Evolutionary conservation across 2,797 vertebrate genomes (phyloP), one percentile per base, ranked within the genome.

Genomic region (Chaunax sp.): DNA sequence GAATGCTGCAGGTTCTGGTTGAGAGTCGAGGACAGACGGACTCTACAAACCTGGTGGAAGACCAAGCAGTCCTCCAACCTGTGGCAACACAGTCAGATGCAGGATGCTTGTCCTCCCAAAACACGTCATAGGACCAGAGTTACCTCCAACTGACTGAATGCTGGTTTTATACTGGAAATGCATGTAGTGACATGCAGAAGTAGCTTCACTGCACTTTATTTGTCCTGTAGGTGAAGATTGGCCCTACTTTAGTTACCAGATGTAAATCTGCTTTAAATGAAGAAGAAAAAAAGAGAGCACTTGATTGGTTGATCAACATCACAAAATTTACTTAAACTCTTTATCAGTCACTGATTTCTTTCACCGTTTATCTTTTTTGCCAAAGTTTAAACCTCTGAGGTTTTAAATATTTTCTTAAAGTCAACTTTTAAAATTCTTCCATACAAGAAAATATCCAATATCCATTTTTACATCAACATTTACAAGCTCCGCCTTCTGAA

Each of bases 1-100:
- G n/a, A n/a, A n/a, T n/a, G n/a, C 30, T 38, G 35, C 10, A 40
- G 16, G 20, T 1, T 7, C 22, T 4, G 25, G 35, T n/a, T 7
- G 6, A 4, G 20, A 64, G 49, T 51, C 19, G 69, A 69, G 81
- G 66, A 75, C 65, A 68, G 69, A 15, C 38, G 35, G 25, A 30
- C 10, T 56, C 20, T 23, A 23, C 20, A 26, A 52, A 43, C 10
- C 46, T 2, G 45, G 19, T 0, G 2, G n/a, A 40, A 2, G 52
- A 10, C 20, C 22, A 3, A 23, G 6, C 8, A 3, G 22, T 19
- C 26, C 26, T 18, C 43, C 43, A n/a, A n/a, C n/a, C n/a, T n/a
- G n/a, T n/a, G n/a, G n/a, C n/a, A n/a, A n/a, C 18, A 6, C n/a
- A 16, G 57, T 1, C 2, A 8, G 5, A 12, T 16, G 20, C 30